phyloP scores from a whole-genome alignment of 2,797 vertebrate genomes.

The Rhincodon typus region DNA sequence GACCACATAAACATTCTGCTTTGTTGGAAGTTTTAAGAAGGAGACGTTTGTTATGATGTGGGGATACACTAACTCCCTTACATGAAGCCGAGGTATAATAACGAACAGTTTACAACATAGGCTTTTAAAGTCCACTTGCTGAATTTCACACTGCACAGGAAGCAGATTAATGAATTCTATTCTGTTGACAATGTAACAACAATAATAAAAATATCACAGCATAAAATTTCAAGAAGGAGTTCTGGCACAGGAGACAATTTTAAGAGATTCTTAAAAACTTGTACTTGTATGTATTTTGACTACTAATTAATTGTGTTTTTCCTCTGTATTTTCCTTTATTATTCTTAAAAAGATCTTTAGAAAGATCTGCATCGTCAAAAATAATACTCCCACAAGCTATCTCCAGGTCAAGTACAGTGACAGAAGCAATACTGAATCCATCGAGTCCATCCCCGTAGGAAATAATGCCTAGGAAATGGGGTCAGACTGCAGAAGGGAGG shows the following conservation, averaged over 20 bases:
- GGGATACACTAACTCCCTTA: neutral
- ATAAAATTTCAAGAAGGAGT: neutral
- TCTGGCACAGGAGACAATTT: neutral
- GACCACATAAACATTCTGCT: neutral
- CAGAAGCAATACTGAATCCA: neutral
- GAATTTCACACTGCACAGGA: neutral
- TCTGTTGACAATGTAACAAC: neutral
- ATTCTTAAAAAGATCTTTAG: neutral
- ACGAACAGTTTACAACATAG: neutral
- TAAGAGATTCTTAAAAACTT: neutral
- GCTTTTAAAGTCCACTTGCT: neutral
- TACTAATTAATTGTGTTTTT: no score
- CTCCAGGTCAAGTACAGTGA: constrained; percentile 18
- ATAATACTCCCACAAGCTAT: neutral
- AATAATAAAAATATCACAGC: neutral
- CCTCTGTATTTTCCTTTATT: neutral
- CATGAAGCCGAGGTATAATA: neutral
- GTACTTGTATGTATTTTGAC: neutral
- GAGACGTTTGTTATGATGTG: neutral
- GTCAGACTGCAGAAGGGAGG: neutral
- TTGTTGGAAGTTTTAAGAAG: neutral
- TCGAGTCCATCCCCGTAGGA: constrained; percentile 8
- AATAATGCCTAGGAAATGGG: constrained; percentile 23
- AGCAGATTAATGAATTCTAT: neutral
- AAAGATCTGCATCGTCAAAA: constrained; percentile 15